A percentile compares a stretch with the other conserved stretches of the same genome.
Conservation (phyloP, 2,113 vertebrate species). For the Anguilla japonica region DNA sequence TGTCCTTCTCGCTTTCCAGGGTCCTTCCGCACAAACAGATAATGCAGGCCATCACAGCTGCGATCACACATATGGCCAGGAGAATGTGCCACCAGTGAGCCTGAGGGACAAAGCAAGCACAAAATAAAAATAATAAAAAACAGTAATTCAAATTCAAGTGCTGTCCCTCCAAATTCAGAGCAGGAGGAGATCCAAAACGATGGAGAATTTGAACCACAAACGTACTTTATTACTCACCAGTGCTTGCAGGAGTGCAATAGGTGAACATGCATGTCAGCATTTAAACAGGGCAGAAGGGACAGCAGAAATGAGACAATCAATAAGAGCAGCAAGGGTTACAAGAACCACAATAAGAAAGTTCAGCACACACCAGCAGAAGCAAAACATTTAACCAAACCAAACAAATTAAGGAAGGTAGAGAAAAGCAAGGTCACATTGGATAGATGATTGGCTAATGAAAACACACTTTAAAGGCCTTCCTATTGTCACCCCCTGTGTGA, state of each 20-base stretch:
- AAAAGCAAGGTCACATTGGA: neutral
- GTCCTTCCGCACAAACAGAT: constrained; percentile 66
- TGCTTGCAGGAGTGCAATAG: neutral
- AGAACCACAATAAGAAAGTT: neutral
- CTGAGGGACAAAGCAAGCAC: constrained; percentile 44
- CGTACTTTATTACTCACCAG: neutral
- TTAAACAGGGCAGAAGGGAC: neutral
- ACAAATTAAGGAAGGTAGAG: neutral
- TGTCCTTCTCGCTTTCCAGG: constrained; percentile 47
- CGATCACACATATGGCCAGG: constrained; percentile 64
- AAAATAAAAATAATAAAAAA: neutral
- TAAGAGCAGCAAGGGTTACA: neutral
- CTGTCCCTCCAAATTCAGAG: neutral
- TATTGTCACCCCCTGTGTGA: neutral
- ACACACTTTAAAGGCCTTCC: neutral
- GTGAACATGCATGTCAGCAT: neutral
- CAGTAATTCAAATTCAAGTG: neutral
- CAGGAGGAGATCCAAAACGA: neutral
- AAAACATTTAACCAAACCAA: neutral
- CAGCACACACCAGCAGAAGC: neutral
- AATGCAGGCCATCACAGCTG: constrained; percentile 68
- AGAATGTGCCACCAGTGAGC: constrained; percentile 75
- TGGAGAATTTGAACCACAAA: neutral
- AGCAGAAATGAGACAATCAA: neutral
- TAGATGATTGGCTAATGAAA: neutral